Conservation (phyloP, 2,888 invertebrate species). For the Embidobia sp. region DNA sequence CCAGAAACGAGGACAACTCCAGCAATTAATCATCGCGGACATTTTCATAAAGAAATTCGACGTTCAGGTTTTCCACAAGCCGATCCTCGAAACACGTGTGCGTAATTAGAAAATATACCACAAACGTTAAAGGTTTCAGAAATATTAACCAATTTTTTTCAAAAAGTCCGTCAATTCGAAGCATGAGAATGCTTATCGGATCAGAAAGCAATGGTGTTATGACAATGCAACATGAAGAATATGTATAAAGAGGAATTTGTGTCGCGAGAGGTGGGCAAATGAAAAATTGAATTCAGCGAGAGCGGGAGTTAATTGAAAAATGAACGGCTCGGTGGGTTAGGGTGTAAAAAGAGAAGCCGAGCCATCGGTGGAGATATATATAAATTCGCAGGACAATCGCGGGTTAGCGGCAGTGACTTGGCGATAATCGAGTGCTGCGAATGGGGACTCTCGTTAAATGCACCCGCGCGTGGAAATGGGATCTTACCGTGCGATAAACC, state of each 20-base stretch:
- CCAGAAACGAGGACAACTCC: too few species aligned
- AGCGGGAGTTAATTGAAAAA: slow-evolving; percentile 42
- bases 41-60: too few species aligned
- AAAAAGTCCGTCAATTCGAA: not conserved
- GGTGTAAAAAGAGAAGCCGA: not conserved
- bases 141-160: too few species aligned
- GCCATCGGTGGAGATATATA: slow-evolving; percentile 8
- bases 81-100: too few species aligned
- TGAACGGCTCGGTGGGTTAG: slow-evolving; percentile 22
- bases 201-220: not conserved
- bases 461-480: slow-evolving; percentile 66
- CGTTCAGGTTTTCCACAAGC: too few species aligned
- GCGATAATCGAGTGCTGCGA: slow-evolving; percentile 58
- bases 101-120: too few species aligned
- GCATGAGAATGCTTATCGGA: not conserved
- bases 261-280: slow-evolving; percentile 4
- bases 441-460: slow-evolving; percentile 63
- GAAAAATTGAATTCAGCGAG: slow-evolving; percentile 13
- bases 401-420: slow-evolving; percentile 63
- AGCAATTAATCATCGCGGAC: too few species aligned
- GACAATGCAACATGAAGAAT: too few species aligned
- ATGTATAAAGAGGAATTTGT: not conserved
- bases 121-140: too few species aligned
- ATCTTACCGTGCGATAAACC: slow-evolving; percentile 65
- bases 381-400: slow-evolving; percentile 59